phyloP scores from a whole-genome alignment of 2,888 invertebrate species.

The Pasiphila rectangulata region DNA sequence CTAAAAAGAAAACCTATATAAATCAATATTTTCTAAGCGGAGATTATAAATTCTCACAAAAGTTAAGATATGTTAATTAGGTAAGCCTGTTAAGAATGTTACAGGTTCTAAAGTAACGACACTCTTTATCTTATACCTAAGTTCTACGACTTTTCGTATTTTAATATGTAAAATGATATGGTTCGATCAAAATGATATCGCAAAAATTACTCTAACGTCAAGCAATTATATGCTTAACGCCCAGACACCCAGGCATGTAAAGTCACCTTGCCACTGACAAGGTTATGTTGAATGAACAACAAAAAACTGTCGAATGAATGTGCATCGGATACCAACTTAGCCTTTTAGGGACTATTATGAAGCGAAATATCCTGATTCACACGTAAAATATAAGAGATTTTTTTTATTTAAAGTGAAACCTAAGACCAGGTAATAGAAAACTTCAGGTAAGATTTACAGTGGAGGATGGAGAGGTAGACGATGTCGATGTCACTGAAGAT shows the following conservation, averaged over 20 bases:
- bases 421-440: constrained; percentile 11
- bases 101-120: constrained; percentile 30
- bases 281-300: constrained; percentile 75
- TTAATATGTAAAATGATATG: constrained; percentile 73
- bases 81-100: constrained; percentile 11
- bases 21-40: constrained; percentile 39
- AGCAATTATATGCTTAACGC: constrained; percentile 75
- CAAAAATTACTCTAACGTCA: constrained; percentile 66
- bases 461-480: constrained; percentile 41
- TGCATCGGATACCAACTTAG: constrained; percentile 36
- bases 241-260: constrained; percentile 75
- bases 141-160: constrained; percentile 48
- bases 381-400: constrained; percentile 12
- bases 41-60: constrained; percentile 10
- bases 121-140: constrained; percentile 43
- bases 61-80: constrained; percentile 32
- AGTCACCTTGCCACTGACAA: constrained; percentile 77
- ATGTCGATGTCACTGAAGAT: constrained; percentile 44
- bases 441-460: constrained; percentile 32
- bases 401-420: constrained; percentile 21
- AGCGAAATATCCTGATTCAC: constrained; percentile 24
- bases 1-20: constrained; percentile 33
- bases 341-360: constrained; percentile 27
- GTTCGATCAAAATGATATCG: constrained; percentile 66
- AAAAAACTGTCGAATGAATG: constrained; percentile 67